Conservation (phyloP, 2,797 vertebrate species). For the Acanthiza pusilla region DNA sequence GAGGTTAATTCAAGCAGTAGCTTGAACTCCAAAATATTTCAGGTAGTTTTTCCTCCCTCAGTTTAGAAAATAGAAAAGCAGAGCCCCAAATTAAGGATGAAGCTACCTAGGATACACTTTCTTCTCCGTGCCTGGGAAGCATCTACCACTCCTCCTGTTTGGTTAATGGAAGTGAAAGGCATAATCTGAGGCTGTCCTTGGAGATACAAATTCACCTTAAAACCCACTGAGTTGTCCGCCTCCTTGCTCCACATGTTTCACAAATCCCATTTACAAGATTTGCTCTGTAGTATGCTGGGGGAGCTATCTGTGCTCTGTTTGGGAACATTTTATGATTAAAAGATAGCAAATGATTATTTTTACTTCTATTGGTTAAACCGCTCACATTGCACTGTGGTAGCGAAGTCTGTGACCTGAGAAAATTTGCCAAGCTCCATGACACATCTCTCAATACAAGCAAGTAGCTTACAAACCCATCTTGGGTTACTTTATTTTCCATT, state of each 20-base stretch:
- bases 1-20: neutral
- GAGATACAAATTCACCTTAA: neutral
- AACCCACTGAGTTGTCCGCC: neutral
- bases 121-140: neutral
- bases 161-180: neutral
- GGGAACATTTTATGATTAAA: neutral
- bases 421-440: slow-evolving; percentile 56
- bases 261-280: neutral
- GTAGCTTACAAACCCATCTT: neutral
- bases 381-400: neutral
- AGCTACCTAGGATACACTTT: neutral
- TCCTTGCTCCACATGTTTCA: neutral
- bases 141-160: neutral
- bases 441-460: slow-evolving; percentile 11
- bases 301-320: neutral
- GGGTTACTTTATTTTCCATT: slow-evolving; percentile 29
- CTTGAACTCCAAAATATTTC: neutral
- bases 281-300: neutral
- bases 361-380: neutral
- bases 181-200: neutral
- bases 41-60: neutral
- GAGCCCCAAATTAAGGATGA: neutral
- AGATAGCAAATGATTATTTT: slow-evolving; percentile 25
- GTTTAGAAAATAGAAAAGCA: neutral
- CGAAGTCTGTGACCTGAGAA: slow-evolving; percentile 14